Conservation (phyloP, 1,140 invertebrate genomes). For the Achatina immaculata region DNA sequence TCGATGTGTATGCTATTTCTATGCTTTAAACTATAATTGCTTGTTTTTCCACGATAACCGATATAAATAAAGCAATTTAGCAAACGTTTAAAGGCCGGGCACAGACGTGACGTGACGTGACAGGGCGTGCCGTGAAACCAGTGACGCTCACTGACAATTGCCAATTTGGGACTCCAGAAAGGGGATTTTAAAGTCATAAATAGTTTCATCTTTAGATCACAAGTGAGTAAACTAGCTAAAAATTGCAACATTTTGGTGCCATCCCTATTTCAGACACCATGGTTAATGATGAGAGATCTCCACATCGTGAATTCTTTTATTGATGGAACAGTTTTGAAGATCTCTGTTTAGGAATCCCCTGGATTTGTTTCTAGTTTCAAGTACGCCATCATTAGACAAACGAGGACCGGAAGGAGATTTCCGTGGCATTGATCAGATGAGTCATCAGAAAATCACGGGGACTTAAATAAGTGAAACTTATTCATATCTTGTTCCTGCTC, state of each 20-base stretch:
- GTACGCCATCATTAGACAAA: not conserved
- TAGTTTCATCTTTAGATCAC: not conserved
- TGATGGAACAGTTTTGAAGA: too few relatives aligned
- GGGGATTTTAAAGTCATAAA: not conserved
- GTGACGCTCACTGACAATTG: too few relatives aligned
- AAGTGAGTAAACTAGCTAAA: not conserved
- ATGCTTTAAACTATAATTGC: too few relatives aligned
- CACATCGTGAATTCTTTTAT: not conserved
- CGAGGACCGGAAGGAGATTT: not conserved
- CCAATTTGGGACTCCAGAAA: not conserved
- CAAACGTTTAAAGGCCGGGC: not conserved
- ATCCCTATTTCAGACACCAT: not conserved
- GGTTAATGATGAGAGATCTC: not conserved
- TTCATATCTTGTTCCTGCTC: not conserved
- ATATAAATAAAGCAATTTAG: not conserved
- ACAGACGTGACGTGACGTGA: not conserved
- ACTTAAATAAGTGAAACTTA: too few relatives aligned
- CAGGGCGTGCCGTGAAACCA: not conserved
- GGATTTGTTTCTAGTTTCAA: not conserved
- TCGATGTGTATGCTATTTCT: too few relatives aligned
- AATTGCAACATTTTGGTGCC: not conserved
- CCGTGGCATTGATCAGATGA: not conserved
- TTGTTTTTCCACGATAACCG: not conserved
- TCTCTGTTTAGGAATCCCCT: slow-evolving; percentile 8
- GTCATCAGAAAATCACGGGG: not conserved